Evolutionary conservation across 2,113 vertebrate genomes (phyloP), one percentile per base, ranked within the genome.

Genomic region (Ranitomeya variabilis): DNA sequence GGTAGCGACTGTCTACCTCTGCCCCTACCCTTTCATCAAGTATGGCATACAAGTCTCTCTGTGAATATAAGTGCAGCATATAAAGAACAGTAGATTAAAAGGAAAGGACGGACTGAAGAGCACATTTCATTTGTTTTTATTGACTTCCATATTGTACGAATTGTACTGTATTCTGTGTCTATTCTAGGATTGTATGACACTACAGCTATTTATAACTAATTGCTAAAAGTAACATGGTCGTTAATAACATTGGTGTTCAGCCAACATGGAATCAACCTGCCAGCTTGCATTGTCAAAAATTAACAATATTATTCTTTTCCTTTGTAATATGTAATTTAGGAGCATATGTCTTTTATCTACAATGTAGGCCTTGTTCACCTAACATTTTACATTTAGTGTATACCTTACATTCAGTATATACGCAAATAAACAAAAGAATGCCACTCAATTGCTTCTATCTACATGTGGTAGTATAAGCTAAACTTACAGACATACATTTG

Each of bases 171-270:
- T 78, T 19, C 21, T 52, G 52, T 59, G 26, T 31, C 26, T 31
- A 31, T 31, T 31, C 26, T 80, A 80, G 23, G 55, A 59, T 57
- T 80, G 79, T 62, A 62, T 62, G 4, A 62, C 79, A 52, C 26
- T 26, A 51, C 45, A 51, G 8, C 60, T 67, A 67, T 83, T 83
- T 51, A 83, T 83, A 52, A 67, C 60, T 83, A n/a, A 83, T 66
- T 66, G 80, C 60, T 66, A 66, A 67, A 23, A 60, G 57, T 37
- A n/a, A 37, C 37, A 80, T 59, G 16, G 23, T 62, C 66, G 66
- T 52, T 83, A 67, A n/a, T 69, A 64, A 69, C 62, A 82, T 0
- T 82, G 59, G 8, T 37, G 21, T 82, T 64, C 21, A 64, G 16
- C 80, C 64, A 16, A 11, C 59, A 82, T 64, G 59, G 37, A 82